Percentiles rank a stretch among this genome's conserved stretches.
These are phyloP conservation scores for Lasioglossum baleicum DNA, from an alignment of 1,140 invertebrate genomes.

Conservation along the genomic window DNA sequence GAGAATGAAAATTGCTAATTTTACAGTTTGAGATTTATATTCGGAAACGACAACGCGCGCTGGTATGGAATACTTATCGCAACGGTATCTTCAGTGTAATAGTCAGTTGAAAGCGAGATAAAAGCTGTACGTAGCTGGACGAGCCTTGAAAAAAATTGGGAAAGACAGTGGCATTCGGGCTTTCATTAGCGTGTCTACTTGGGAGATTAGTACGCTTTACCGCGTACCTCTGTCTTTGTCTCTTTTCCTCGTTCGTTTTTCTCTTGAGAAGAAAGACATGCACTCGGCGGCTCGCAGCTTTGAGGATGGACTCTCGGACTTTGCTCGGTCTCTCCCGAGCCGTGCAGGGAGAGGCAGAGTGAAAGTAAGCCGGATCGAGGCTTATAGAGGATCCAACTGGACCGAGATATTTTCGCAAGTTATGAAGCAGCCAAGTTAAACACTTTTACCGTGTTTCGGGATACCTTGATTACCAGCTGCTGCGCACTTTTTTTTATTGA, in stretches of 20 bases:
- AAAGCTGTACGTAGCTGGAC: conserved; percentile 26
- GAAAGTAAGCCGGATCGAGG: conserved; percentile 21
- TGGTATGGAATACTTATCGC: neutral
- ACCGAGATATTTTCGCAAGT: conserved; percentile 34
- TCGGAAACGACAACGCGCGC: too few relatives aligned
- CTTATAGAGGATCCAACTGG: neutral
- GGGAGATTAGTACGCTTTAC: conserved; percentile 75
- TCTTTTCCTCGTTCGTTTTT: conserved; percentile 53
- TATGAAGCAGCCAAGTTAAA: conserved; percentile 22
- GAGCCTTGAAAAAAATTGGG: conserved; percentile 42
- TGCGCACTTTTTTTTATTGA: neutral
- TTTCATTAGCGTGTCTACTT: conserved; percentile 76
- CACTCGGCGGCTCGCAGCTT: conserved; percentile 59
- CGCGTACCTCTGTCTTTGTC: conserved; percentile 56
- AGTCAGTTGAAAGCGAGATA: conserved; percentile 29
- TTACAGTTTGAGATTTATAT: too few relatives aligned
- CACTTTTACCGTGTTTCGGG: conserved; percentile 3
- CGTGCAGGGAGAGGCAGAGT: conserved; percentile 10
- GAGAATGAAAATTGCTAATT: too few relatives aligned
- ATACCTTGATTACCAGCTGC: neutral
- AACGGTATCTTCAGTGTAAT: conserved; percentile 25
- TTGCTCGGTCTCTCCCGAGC: conserved; percentile 55
- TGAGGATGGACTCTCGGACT: conserved; percentile 68
- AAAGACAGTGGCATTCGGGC: conserved; percentile 70
- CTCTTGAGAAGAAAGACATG: conserved; percentile 60